Evolutionary conservation across 2,113 vertebrate genomes (phyloP), one percentile per base, ranked within the genome.

Genomic region (Apistogramma diplotaenia): DNA sequence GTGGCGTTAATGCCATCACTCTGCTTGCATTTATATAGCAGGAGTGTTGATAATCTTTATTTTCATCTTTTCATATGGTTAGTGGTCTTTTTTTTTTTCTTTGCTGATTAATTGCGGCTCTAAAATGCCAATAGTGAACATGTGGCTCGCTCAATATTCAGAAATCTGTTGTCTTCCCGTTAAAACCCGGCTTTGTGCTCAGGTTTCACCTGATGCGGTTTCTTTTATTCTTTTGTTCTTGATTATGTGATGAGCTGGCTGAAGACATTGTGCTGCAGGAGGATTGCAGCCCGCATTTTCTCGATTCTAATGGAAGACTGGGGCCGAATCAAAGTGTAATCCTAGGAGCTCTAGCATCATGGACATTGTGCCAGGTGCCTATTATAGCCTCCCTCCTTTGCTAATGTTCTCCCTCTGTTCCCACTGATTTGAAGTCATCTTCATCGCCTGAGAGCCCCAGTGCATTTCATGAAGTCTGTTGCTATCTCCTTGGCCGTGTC

Each of bases 381-480:
- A 74, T 86, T 82, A 60, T 31, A 19, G 83, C 53, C 79, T 83
- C 81, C 43, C 78, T 75, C 51, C 73, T 79, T 82, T 6, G 27
- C 72, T 91, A 90, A 92, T 85, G 85, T 82, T 73, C 83, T 74
- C 77, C 23, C 81, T 76, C 77, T 81, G 74, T 85, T 85, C 82
- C 25, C n/a, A 37, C 89, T 83, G 82, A 93, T 91, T 88, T 79
- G 31, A 93, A 88, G 85, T 87, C 59, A 0, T 82, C 67, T 46
- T 90, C 60, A 70, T 76, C 37, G 54, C 75, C 74, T 46, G 61
- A 83, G 60, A 78, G 72, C 86, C n/a, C 16, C 59, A 49, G 59
- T 80, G 89, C 82, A 87, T 91, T 82, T 87, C 80, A 90, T 93
- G 53, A 86, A 84, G 83, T 83, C 71, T 83, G 15, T 71, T 49